Evolutionary conservation across 2,113 vertebrate genomes (phyloP).

Genomic region (Colistium nudipinnis): DNA sequence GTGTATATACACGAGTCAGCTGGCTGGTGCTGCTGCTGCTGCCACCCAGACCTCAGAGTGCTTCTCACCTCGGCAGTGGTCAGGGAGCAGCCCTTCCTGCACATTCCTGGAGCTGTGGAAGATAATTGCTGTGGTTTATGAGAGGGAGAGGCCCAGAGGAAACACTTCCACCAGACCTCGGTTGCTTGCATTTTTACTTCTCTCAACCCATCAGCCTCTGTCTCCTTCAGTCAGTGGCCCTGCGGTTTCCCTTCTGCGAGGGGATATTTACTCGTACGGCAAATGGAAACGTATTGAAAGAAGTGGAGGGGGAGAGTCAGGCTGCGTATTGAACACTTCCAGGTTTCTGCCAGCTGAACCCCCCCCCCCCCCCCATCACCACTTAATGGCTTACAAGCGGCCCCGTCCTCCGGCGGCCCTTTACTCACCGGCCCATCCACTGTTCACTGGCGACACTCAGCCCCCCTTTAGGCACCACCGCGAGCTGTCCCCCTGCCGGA

Average conservation of each 20-base stretch:
- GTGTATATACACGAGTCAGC: conserved; percentile 10
- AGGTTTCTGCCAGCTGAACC: conserved; percentile 52
- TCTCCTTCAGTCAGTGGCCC: conserved; percentile 30
- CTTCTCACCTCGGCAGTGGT: conserved; percentile 76
- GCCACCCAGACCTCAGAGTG: conserved; percentile 63
- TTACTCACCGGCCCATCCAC: conserved; percentile 32
- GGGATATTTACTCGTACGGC: conserved; percentile 26
- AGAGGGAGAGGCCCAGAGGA: conserved; percentile 74
- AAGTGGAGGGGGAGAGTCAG: conserved; percentile 47
- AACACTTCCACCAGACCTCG: conserved; percentile 70
- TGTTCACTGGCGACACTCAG: conserved; percentile 33
- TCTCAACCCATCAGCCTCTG: conserved; percentile 39
- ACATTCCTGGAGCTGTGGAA: conserved; percentile 74
- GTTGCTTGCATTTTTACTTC: conserved; percentile 40
- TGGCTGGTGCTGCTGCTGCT: conserved; percentile 42
- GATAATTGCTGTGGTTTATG: conserved; percentile 77
- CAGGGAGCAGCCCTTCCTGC: conserved; percentile 76
- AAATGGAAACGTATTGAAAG: conserved; percentile 31
- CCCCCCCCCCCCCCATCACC: too few species aligned
- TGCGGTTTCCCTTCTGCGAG: conserved; percentile 28
- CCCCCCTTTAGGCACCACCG: conserved; percentile 44
- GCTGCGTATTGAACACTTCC: conserved; percentile 61
- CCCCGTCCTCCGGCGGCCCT: neutral
- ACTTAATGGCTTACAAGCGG: conserved; percentile 13
- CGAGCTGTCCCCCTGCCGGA: conserved; percentile 39